These are phyloP conservation scores for Hemistola chrysoprasaria DNA, from an alignment of 2,888 invertebrate species.

Conservation along the genomic window DNA sequence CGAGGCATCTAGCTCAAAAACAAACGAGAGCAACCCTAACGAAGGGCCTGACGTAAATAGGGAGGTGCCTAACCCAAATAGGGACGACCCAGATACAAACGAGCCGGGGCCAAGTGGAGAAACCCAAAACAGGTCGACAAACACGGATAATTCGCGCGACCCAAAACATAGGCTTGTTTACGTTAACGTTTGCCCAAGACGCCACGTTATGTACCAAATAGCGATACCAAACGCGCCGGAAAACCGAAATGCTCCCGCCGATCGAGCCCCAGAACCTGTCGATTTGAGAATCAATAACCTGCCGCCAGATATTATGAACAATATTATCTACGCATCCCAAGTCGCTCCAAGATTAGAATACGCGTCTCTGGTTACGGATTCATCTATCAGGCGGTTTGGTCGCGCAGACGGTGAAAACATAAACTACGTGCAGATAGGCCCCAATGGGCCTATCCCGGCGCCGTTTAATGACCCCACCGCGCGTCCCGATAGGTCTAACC, in stretches of 20 bases:
- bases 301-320: not conserved
- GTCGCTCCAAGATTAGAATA: slow-evolving; percentile 4
- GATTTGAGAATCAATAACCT: too few species aligned
- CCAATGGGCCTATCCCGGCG: slow-evolving; percentile 26
- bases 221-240: slow-evolving; percentile 20
- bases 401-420: slow-evolving; percentile 52
- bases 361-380: slow-evolving; percentile 50
- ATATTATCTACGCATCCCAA: slow-evolving; percentile 1
- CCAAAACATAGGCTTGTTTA: slow-evolving; percentile 40
- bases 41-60: not conserved
- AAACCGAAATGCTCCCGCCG: too few species aligned
- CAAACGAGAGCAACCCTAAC: slow-evolving; percentile 9
- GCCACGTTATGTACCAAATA: slow-evolving; percentile 39
- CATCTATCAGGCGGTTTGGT: slow-evolving; percentile 58
- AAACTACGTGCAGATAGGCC: slow-evolving; percentile 55
- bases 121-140: too few species aligned
- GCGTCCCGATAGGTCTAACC: slow-evolving; percentile 64
- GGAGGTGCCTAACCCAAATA: too few species aligned
- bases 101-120: too few species aligned
- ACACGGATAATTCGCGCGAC: too few species aligned
- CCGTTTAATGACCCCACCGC: slow-evolving; percentile 17
- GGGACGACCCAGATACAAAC: too few species aligned
- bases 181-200: slow-evolving; percentile 46
- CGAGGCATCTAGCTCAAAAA: too few species aligned
- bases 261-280: too few species aligned